Conservation (phyloP, 2,113 vertebrate species). For the Edolisoma coerulescens region DNA sequence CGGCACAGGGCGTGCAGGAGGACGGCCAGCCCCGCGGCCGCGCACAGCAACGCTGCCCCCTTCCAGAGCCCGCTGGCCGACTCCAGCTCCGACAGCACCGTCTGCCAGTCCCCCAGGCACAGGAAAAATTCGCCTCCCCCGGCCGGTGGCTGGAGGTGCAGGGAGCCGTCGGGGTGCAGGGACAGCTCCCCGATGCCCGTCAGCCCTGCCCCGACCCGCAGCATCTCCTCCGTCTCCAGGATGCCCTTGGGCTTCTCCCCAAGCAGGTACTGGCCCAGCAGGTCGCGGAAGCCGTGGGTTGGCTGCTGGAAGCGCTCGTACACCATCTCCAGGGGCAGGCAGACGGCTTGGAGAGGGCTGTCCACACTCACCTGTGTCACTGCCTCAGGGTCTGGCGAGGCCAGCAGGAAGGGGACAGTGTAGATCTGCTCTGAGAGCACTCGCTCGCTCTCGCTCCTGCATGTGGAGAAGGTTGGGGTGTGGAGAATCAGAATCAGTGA, state of each 20-base stretch:
- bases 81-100: constrained; percentile 69
- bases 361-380: constrained; percentile 70
- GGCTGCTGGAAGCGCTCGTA: constrained; percentile 85
- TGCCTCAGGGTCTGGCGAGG: neutral
- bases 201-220: constrained; percentile 79
- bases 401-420: constrained; percentile 77
- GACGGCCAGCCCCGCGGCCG: constrained; percentile 47
- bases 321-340: constrained; percentile 75
- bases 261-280: constrained; percentile 81
- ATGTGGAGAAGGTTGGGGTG: neutral
- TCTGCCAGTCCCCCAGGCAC: constrained; percentile 76
- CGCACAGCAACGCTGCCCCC: constrained; percentile 53
- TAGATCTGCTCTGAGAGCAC: constrained; percentile 78
- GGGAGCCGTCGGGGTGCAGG: constrained; percentile 72
- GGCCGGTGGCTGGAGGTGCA: constrained; percentile 77
- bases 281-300: constrained; percentile 71
- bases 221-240: constrained; percentile 87
- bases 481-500: neutral
- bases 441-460: constrained; percentile 79
- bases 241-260: constrained; percentile 88
- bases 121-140: constrained; percentile 76
- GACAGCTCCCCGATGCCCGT: constrained; percentile 81
- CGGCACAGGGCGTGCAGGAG: constrained; percentile 70
- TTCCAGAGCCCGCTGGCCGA: constrained; percentile 68
- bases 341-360: constrained; percentile 73